Percentiles rank a stretch among this genome's conserved stretches.
Evolutionary conservation across 2,888 invertebrate genomes (phyloP).

Genomic region (Pammene aurita): DNA sequence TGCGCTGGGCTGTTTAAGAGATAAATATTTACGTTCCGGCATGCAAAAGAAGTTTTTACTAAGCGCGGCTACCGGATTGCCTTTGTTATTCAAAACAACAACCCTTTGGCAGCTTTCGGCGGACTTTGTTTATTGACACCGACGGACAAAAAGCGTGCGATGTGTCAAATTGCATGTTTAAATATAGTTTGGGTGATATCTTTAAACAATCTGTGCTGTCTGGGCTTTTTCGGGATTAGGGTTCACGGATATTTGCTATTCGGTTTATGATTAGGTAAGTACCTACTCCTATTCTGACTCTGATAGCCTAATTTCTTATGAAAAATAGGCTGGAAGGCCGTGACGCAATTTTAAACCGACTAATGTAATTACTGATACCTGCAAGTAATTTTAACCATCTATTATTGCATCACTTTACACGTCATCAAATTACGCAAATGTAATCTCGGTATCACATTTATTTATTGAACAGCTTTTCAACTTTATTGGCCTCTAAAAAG

Average conservation of each 20-base stretch:
- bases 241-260: too few species aligned
- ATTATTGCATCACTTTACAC: too few species aligned
- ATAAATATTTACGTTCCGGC: constrained; percentile 79
- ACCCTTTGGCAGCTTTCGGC: constrained; percentile 72
- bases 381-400: too few species aligned
- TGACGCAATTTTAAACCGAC: too few species aligned
- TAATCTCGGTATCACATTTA: too few species aligned
- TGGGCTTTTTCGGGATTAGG: not conserved
- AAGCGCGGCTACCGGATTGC: constrained; percentile 69
- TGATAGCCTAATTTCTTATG: too few species aligned
- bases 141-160: constrained; percentile 57
- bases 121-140: constrained; percentile 56
- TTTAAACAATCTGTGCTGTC: constrained; percentile 1
- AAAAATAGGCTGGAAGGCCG: too few species aligned
- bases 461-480: too few species aligned
- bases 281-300: too few species aligned
- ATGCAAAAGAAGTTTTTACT: constrained; percentile 81
- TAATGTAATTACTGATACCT: too few species aligned
- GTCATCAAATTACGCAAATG: too few species aligned
- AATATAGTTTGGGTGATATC: constrained; percentile 46
- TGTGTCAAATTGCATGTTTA: constrained; percentile 57
- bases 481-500: not conserved
- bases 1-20: constrained; percentile 66
- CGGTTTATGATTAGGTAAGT: too few species aligned
- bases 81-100: constrained; percentile 73